These are phyloP conservation scores for Neotoxoptera formosana DNA, from an alignment of 1,140 invertebrate genomes.

Conservation along the genomic window DNA sequence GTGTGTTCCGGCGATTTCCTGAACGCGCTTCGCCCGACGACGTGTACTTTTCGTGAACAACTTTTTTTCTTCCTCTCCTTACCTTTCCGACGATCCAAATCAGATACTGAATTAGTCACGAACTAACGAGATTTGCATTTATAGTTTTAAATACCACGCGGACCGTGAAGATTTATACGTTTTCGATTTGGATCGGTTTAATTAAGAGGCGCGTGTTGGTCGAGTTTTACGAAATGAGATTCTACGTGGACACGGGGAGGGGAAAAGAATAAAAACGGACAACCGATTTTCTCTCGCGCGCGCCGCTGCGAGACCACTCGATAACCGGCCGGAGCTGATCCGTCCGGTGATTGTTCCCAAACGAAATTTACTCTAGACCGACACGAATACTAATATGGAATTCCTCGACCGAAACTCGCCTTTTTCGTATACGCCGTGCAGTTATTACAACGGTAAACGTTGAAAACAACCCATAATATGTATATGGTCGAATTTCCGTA, in stretches of 20 bases:
- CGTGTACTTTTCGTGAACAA: conserved; percentile 48
- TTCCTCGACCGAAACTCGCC: background rate
- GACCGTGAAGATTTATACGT: conserved; percentile 49
- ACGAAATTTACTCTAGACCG: conserved; percentile 24
- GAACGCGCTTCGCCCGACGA: background rate
- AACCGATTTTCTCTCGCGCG: background rate
- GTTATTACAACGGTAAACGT: conserved; percentile 18
- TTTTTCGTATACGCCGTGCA: background rate
- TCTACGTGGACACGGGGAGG: no score
- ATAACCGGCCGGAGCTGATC: conserved; percentile 33
- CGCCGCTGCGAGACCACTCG: background rate
- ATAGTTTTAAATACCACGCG: conserved; percentile 51
- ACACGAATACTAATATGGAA: conserved; percentile 19
- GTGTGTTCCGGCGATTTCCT: conserved; percentile 4
- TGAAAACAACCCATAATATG: background rate
- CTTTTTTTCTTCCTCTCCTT: conserved; percentile 5
- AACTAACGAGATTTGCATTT: conserved; percentile 53
- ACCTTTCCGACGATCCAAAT: conserved; percentile 18
- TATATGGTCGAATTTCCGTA: background rate
- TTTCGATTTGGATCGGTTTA: conserved; percentile 52
- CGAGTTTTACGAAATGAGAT: conserved; percentile 48
- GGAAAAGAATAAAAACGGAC: background rate
- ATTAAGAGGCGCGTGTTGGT: conserved; percentile 37
- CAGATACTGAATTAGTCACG: conserved; percentile 55
- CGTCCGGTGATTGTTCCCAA: conserved; percentile 32